These are phyloP conservation scores for Acleris emargana DNA, from an alignment of 2,888 invertebrate genomes.

Conservation along the genomic window DNA sequence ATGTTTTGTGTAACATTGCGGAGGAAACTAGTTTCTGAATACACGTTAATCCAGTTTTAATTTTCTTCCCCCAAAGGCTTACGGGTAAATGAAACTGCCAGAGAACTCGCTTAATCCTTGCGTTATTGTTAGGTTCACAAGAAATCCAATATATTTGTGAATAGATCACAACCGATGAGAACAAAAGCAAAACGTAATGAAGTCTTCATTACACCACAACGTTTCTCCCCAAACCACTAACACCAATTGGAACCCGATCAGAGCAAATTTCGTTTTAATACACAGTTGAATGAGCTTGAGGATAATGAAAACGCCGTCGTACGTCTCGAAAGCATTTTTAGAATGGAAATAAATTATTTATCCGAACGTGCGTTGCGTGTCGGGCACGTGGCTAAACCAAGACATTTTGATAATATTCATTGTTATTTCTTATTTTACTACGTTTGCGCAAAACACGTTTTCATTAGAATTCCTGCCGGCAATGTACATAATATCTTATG, in stretches of 20 bases:
- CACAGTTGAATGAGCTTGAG: constrained; percentile 4
- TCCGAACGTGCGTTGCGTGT: not conserved
- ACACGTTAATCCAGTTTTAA: constrained; percentile 60
- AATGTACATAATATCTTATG: too few relatives aligned
- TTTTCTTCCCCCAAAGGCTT: constrained; percentile 55
- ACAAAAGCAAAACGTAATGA: constrained; percentile 44
- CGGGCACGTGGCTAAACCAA: not conserved
- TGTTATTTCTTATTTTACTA: too few relatives aligned
- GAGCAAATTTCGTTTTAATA: constrained; percentile 14
- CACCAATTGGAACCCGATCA: constrained; percentile 5
- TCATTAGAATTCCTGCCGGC: too few relatives aligned
- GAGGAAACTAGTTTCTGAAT: constrained; percentile 12
- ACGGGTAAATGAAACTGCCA: constrained; percentile 46
- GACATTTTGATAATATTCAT: not conserved
- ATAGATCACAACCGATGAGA: constrained; percentile 31
- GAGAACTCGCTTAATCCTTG: constrained; percentile 14
- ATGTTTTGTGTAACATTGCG: not conserved
- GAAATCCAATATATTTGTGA: constrained; percentile 44
- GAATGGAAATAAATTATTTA: not conserved
- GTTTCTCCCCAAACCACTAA: constrained; percentile 7
- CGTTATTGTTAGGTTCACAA: constrained; percentile 27
- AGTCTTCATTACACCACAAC: constrained; percentile 46
- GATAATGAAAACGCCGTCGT: not conserved
- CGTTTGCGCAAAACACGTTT: too few relatives aligned
- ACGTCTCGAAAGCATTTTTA: not conserved